Evolutionary conservation across 1,140 invertebrate species (phyloP).

Genomic region (Oreohelix idahoensis): DNA sequence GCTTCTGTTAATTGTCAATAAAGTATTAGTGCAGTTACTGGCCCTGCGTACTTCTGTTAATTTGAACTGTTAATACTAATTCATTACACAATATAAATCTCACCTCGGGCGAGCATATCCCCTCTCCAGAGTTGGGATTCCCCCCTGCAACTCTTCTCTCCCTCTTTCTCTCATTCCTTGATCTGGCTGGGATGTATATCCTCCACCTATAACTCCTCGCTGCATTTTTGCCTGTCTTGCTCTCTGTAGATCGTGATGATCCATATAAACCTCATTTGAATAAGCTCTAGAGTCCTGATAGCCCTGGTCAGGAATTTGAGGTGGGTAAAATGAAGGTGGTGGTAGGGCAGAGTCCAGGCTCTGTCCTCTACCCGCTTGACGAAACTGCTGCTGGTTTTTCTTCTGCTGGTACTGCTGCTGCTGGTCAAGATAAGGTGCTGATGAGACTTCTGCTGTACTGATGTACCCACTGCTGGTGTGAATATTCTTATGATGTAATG

Average conservation of each 20-base stretch:
- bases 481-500: not conserved
- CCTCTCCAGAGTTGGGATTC: slow-evolving; percentile 31
- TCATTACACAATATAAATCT: slow-evolving; percentile 27
- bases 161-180: slow-evolving; percentile 23
- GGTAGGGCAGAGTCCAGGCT: slow-evolving; percentile 6
- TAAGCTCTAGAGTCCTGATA: slow-evolving; percentile 54
- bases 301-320: not conserved
- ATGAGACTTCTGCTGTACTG: not conserved
- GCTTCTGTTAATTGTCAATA: too few relatives aligned
- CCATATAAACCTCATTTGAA: slow-evolving; percentile 69
- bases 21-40: too few relatives aligned
- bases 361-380: not conserved
- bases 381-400: not conserved
- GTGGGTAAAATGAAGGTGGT: slow-evolving; percentile 10
- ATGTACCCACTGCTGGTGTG: not conserved
- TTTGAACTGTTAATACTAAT: too few relatives aligned
- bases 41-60: too few relatives aligned
- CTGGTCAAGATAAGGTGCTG: too few relatives aligned
- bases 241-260: slow-evolving; percentile 58
- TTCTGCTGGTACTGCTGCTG: slow-evolving; percentile 15
- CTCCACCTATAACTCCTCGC: not conserved
- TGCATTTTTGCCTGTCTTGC: slow-evolving; percentile 25
- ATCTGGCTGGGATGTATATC: not conserved
- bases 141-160: slow-evolving; percentile 20
- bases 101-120: slow-evolving; percentile 59